Base-by-base conservation (phyloP, 2,113 vertebrate species). In the Thalassarche chlororhynchos region DNA sequence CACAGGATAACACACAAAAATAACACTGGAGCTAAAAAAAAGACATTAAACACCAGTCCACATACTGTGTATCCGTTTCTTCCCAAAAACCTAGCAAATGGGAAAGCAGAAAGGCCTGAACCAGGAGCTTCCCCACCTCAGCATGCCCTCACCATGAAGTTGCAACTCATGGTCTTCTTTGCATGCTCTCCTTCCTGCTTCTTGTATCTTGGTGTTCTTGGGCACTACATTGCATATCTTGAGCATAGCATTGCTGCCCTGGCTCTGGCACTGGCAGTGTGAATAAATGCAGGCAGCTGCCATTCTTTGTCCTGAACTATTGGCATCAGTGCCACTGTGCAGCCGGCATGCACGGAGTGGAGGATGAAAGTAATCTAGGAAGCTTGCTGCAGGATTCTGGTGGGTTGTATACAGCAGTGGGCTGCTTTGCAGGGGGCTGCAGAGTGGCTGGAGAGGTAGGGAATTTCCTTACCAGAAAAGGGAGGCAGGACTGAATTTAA, bases 321-420 rank as follows among this genome's bases (percentile, higher is more conserved):
- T 54, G 24, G 10, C 29, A 21, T 24, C 32, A 46, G 15, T 14
- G 12, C 17, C 42, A 54, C 38, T 4, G 2, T 28, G 32, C 21
- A 38, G 21, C 51, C 62, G 51, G 28, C 6, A 21, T 2, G 11
- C 12, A 4, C 1, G 4, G 36, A n/a, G 10, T 2, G 1, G 18
- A 32, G 19, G 12, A 66, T 34, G 13, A 24, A 62, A 58, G 36
- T 28, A 9, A 13, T 0, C 2, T 9, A 8, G 8, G 11, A 46
- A 60, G 28, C 4, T 29, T 29, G 6, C 52, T 54, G 16, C 20
- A 38, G 29, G 10, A 32, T 49, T 64, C 58, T 57, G 26, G 19
- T 18, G 32, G 21, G 7, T 18, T 36, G 6, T 17, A 36, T 19
- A 17, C 13, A 54, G 26, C 32, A 51, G 6, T 0, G 0, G 8